These are phyloP conservation scores for Nothocercus nigrocapillus DNA, from an alignment of 2,113 vertebrate species.

Conservation along the genomic window DNA sequence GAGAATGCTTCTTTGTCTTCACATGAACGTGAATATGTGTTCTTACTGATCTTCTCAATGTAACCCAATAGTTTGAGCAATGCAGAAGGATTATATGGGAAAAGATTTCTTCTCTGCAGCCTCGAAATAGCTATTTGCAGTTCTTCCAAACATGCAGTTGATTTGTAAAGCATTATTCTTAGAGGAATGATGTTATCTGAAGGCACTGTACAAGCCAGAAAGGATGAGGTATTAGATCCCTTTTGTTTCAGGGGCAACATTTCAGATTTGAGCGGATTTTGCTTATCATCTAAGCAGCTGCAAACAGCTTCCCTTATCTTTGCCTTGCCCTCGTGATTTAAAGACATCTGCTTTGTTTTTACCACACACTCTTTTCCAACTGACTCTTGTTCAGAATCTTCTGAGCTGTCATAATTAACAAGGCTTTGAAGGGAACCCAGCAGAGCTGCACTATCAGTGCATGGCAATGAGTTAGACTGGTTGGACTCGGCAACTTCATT, in stretches of 20 bases:
- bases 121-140: constrained; percentile 82
- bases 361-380: constrained; percentile 13
- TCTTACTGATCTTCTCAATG: constrained; percentile 48
- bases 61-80: constrained; percentile 85
- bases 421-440: constrained; percentile 69
- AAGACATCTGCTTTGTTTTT: not conserved
- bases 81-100: constrained; percentile 90
- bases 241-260: not conserved
- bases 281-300: not conserved
- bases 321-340: not conserved
- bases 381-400: constrained; percentile 82
- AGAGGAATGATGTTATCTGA: not conserved
- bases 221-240: not conserved
- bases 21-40: not conserved
- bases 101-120: constrained; percentile 86
- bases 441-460: not conserved
- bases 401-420: constrained; percentile 89
- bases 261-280: not conserved
- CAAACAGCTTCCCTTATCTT: not conserved
- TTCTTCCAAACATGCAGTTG: constrained; percentile 78
- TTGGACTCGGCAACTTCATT: not conserved
- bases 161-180: constrained; percentile 43
- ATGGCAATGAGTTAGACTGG: not conserved
- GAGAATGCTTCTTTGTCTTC: not conserved
- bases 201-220: not conserved